A percentile compares a stretch with the other conserved stretches of the same genome.
These are phyloP conservation scores for Pherbina coryleti DNA, from an alignment of 2,888 invertebrate genomes.

Conservation along the genomic window DNA sequence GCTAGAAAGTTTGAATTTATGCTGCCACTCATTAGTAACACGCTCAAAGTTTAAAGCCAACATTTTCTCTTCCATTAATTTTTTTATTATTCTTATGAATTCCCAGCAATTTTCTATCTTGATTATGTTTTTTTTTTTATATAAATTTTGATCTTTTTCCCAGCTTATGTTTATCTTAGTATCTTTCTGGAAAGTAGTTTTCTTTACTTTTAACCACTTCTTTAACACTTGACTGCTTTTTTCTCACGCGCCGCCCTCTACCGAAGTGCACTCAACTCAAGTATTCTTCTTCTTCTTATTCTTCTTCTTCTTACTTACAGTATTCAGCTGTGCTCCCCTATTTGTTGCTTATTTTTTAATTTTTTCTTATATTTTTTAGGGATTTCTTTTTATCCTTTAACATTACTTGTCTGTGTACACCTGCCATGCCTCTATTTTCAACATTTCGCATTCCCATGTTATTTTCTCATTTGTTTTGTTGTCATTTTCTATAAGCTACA, in stretches of 20 bases:
- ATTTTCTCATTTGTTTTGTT: constrained; percentile 4
- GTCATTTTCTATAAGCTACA: constrained; percentile 10
- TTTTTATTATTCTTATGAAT: not conserved
- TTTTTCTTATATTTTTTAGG: not conserved
- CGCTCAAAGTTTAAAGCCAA: not conserved
- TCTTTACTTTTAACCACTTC: not conserved
- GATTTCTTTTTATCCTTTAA: constrained; percentile 8
- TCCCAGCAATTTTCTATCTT: not conserved
- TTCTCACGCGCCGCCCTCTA: constrained; percentile 5
- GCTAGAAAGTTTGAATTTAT: not conserved
- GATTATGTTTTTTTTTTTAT: too few species aligned
- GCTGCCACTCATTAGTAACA: not conserved
- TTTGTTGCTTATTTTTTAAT: not conserved
- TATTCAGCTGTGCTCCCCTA: constrained; percentile 4
- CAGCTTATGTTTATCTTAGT: too few species aligned
- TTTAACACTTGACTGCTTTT: constrained; percentile 4
- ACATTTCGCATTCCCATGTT: not conserved
- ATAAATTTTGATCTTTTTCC: too few species aligned
- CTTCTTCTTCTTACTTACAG: not conserved
- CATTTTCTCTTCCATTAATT: not conserved
- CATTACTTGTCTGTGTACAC: constrained; percentile 1
- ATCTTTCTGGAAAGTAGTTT: too few species aligned
- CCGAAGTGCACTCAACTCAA: not conserved
- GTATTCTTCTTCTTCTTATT: not conserved
- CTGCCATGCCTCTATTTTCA: not conserved